A percentile compares a stretch with the other conserved stretches of the same genome.
phyloP scores from a whole-genome alignment of 2,888 invertebrate genomes.

The Sycophila texana region DNA sequence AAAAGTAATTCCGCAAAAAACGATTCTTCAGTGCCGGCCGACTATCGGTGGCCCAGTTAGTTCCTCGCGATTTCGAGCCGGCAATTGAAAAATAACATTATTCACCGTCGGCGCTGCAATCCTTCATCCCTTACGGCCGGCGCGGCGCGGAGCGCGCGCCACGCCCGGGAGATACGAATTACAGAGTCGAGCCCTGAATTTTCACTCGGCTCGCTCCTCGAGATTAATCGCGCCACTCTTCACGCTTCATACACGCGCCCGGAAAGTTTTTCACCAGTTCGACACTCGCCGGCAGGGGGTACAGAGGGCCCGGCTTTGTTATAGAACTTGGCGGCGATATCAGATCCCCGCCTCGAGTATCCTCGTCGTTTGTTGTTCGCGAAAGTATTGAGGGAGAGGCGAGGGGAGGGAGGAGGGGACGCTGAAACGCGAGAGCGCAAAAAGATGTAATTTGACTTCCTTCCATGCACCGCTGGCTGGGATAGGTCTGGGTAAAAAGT shows the following conservation, averaged over 20 bases:
- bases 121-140: constrained; percentile 3
- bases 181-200: constrained; percentile 2
- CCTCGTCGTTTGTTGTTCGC: constrained; percentile 32
- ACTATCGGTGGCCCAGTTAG: too few relatives aligned
- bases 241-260: neutral
- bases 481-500: neutral
- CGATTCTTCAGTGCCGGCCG: too few relatives aligned
- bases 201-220: neutral
- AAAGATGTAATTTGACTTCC: constrained; percentile 47
- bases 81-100: constrained; percentile 17
- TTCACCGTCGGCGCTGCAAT: constrained; percentile 1
- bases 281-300: constrained; percentile 1
- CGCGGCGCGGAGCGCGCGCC: neutral
- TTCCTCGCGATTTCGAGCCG: too few relatives aligned
- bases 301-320: neutral
- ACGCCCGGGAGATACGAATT: constrained; percentile 4
- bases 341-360: constrained; percentile 40
- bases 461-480: neutral
- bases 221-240: constrained; percentile 23
- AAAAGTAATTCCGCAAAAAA: too few relatives aligned
- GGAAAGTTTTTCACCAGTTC: constrained; percentile 26
- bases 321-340: constrained; percentile 31
- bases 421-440: constrained; percentile 3
- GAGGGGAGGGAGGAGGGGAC: neutral
- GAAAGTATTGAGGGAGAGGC: constrained; percentile 14